Evolutionary conservation across 2,113 vertebrate species (phyloP), one percentile per base, ranked within the genome.

Genomic region (Centropristis striata): DNA sequence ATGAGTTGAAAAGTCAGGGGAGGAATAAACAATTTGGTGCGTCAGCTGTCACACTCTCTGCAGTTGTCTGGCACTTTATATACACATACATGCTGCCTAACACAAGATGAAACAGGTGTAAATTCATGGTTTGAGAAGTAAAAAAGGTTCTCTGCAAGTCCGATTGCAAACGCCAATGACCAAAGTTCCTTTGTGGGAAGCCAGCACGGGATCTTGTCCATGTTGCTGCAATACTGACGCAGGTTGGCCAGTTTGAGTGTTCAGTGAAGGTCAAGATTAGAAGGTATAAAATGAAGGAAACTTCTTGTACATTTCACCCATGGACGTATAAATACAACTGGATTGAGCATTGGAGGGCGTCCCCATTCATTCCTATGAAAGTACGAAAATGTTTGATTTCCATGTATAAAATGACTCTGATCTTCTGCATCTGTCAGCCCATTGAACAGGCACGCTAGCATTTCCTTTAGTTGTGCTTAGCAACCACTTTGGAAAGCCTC

Each of bases 1-100:
- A 46, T n/a, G 51, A 57, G 72, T 61, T 78, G 68, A 88, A 85
- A 77, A 72, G 49, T 36, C 49, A 15, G 67, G 73, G 71, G 42
- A 46, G 41, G 75, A 72, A 80, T 84, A 66, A 82, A 78, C 75
- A 69, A 51, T 53, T 58, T 50, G 27, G 44, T 57, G 49, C 44
- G 66, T 78, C 81, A 84, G 68, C 54, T 71, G 60, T 83, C 76
- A 60, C 57, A 73, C 44, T 64, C 39, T 42, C 61, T 50, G 16
- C 41, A 47, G 28, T 65, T 37, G 50, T 53, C 42, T 63, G 27
- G 2, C 18, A 25, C n/a, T 44, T 20, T 5, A 41, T 5, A 41
- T 9, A 18, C 21, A 21, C n/a, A 57, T 9, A 27, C 2, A 58
- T 50, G 25, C 20, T 50, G 42, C 16, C 36, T 46, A 23, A 66